Base-by-base conservation (phyloP, 2,113 vertebrate species). In the Ginglymostoma cirratum region DNA sequence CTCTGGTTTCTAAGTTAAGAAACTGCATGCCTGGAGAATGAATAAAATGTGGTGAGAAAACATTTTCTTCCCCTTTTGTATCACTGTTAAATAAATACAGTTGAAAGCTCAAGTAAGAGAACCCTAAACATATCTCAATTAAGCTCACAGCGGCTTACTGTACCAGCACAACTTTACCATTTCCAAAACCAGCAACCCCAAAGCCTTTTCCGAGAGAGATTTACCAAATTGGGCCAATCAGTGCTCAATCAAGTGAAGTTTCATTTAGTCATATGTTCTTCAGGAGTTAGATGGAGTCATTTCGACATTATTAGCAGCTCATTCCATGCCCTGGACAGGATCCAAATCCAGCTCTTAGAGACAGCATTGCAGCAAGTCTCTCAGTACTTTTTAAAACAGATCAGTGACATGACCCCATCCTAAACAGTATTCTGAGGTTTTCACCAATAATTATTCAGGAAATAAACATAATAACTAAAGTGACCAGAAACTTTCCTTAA, bases 231-330 rank as follows among this genome's bases (percentile, higher is more conserved):
- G 2, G 21, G 67, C 21, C 67, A 70, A 94, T 72, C 27, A 95
- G 10, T 95, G 69, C 69, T 95, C 94, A 76, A 95, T 72, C 48
- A 23, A 72, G 27, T 52, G 27, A 95, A 52, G 42, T 4, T 95
- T 45, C 14, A 34, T 72, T 72, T 12, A 12, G 45, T 52, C 24
- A 95, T 72, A 45, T 76, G 42, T 95, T 69, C 45, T 48, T 72
- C 94, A 48, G 67, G 38, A 70, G 15, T 72, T 48, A 95, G 24
- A 95, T 72, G 10, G 45, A 72, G 14, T 72, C 19, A 70, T 72
- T 45, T 95, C 61, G 67, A 48, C 21, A 95, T 5, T 61, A 90
- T 72, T 48, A 72, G 94, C 67, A 95, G 94, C 67, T 95, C 69
- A 72, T 72, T 30, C 45, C 69, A 72, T 45, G 12, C 69, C 69